Base-by-base conservation (phyloP, 2,888 invertebrate genomes). In the Dendrolimus pini region DNA sequence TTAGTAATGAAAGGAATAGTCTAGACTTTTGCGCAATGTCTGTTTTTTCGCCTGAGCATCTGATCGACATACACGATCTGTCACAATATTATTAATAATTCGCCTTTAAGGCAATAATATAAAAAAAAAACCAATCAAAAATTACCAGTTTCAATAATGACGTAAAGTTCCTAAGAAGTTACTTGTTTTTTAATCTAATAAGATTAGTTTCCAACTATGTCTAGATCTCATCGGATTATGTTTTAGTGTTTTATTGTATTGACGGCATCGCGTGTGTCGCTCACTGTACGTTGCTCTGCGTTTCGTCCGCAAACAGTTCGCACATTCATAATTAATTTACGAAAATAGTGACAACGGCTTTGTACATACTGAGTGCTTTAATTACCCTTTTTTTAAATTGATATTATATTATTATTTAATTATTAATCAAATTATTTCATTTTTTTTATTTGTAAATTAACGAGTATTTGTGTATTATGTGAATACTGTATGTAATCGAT, bases 311-410 rank as follows among this genome's bases (percentile, higher is more conserved):
- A 2, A 47, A 47, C 47, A 47, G 47, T 47, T 47, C 47, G 47
- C 47, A 60, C 63, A 52, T 57, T 56, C 42, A 41, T 54, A 57
- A 61, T 60, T 66, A n/a, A n/a, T 61, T 59, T 62, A 64, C 18
- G 30, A 30, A 30, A 30, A 59, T 57, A 61, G 62, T 62, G 30
- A 47, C 41, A 58, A 64, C 62, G 72, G 70, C 72, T 72, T 69
- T 85, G 85, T 85, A 86, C 76, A 85, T 85, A 82, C 77, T 68
- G 81, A 84, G 84, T 88, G 87, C 86, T 89, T 85, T 83, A 30
- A 82, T 80, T 84, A 86, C 83, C 87, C 85, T 88, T 87, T 80
- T 82, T 87, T 84, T 77, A 84, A 85, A 83, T 84, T 81, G 79
- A 73, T 72, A 77, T 82, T 67, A 68, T 80, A 80, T 75, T 72